These are phyloP conservation scores for Idris sp. DNA, from an alignment of 1,140 invertebrate genomes.

Conservation along the genomic window DNA sequence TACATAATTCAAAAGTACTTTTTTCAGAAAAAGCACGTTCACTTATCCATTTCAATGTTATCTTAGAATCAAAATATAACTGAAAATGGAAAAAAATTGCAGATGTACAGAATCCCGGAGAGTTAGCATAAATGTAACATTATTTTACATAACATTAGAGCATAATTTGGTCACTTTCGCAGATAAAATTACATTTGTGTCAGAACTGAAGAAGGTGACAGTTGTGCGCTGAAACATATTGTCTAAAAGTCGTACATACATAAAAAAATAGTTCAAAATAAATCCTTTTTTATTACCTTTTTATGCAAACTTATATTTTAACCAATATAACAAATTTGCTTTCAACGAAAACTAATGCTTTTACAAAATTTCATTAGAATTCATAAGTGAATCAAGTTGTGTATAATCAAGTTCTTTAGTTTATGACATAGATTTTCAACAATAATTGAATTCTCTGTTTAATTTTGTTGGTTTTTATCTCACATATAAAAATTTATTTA, in stretches of 20 bases:
- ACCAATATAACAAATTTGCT: constrained; percentile 2
- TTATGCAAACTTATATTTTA: neutral
- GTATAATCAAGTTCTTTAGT: constrained; percentile 7
- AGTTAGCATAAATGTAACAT: no score
- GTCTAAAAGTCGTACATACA: no score
- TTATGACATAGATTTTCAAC: constrained; percentile 12
- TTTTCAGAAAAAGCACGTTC: constrained; percentile 28
- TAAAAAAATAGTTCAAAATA: neutral
- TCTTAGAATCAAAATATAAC: no score
- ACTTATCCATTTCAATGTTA: constrained; percentile 5
- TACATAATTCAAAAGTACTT: constrained; percentile 34
- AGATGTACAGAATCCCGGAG: no score
- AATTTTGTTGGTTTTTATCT: constrained; percentile 1
- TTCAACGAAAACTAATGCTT: neutral
- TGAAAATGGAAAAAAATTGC: no score
- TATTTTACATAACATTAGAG: no score
- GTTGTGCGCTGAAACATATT: no score
- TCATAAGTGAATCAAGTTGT: constrained; percentile 10
- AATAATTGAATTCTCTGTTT: constrained; percentile 4
- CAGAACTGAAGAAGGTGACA: no score
- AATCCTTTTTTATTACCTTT: neutral
- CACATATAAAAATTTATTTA: no score
- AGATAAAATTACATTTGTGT: no score
- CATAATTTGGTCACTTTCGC: no score
- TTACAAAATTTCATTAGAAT: constrained; percentile 1